Conservation (phyloP, 1,140 invertebrate species). For the Lasioglossum albipes region DNA sequence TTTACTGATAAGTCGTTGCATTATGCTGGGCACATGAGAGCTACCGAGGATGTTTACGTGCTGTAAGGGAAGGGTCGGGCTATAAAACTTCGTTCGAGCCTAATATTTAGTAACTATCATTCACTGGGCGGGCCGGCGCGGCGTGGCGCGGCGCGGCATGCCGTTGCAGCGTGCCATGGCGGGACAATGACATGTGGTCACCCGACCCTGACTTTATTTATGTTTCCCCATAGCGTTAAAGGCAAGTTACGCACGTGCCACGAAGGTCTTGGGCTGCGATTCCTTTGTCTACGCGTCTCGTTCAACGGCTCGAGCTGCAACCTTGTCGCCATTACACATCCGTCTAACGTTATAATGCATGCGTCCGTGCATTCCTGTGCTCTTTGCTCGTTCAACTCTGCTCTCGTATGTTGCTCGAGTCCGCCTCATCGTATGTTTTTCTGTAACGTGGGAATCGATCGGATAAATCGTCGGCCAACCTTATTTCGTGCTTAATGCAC, state of each 20-base stretch:
- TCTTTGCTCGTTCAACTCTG: constrained; percentile 14
- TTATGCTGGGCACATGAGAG: no score
- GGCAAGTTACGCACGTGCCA: constrained; percentile 61
- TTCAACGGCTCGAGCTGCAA: constrained; percentile 50
- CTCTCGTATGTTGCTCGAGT: background rate
- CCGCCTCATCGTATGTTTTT: background rate
- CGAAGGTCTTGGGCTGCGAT: constrained; percentile 55
- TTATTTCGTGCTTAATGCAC: no score
- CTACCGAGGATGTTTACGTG: no score
- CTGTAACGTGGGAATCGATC: no score
- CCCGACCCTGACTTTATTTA: constrained; percentile 75
- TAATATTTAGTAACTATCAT: constrained; percentile 21
- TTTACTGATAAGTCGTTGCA: no score
- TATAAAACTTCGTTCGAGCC: constrained; percentile 18
- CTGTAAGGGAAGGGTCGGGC: background rate
- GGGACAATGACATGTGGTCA: constrained; percentile 63
- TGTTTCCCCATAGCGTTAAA: constrained; percentile 65
- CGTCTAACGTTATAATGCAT: constrained; percentile 11
- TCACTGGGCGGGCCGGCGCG: constrained; percentile 3
- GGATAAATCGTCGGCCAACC: no score
- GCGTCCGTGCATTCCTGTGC: background rate
- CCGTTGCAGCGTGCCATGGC: constrained; percentile 27
- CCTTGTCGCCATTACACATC: constrained; percentile 42
- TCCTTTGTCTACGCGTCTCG: constrained; percentile 63
- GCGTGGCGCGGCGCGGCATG: background rate